A percentile compares a stretch with the other conserved stretches of the same genome.
Conservation (phyloP, 2,888 invertebrate species). For the Latrodectus elegans region DNA sequence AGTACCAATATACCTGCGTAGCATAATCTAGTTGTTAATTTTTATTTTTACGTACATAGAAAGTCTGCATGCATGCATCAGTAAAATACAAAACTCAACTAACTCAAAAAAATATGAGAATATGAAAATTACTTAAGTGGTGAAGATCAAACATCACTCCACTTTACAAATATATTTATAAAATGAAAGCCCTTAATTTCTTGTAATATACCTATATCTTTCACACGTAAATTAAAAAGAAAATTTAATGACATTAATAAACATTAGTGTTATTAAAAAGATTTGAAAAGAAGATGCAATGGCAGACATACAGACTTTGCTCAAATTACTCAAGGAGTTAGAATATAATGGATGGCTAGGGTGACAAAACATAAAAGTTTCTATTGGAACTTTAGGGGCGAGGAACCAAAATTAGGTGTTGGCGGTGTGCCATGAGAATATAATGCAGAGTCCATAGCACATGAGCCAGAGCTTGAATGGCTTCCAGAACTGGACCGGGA, state of each 20-base stretch:
- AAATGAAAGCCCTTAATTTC: no score
- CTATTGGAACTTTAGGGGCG: slow-evolving; percentile 69
- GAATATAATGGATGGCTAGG: slow-evolving; percentile 66
- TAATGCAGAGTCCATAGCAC: slow-evolving; percentile 68
- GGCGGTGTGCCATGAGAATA: slow-evolving; percentile 63
- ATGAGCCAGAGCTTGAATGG: slow-evolving; percentile 64
- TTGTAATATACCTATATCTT: no score
- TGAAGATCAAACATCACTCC: neutral
- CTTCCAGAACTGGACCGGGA: slow-evolving; percentile 68
- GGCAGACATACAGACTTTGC: slow-evolving; percentile 36
- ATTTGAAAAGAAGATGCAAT: no score
- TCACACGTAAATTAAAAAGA: no score
- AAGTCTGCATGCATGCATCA: slow-evolving; percentile 42
- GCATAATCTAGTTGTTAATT: slow-evolving; percentile 41
- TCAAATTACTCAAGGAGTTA: slow-evolving; percentile 19
- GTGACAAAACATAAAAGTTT: slow-evolving; percentile 48
- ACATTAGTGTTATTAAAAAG: no score
- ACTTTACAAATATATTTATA: neutral
- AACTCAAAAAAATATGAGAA: neutral
- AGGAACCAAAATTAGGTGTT: slow-evolving; percentile 68
- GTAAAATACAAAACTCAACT: neutral
- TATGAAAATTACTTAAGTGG: neutral
- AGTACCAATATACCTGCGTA: slow-evolving; percentile 37
- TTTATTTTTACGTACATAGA: slow-evolving; percentile 25
- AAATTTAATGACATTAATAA: no score